Conservation (phyloP, 2,113 vertebrate species). For the Hemiscyllium ocellatum region DNA sequence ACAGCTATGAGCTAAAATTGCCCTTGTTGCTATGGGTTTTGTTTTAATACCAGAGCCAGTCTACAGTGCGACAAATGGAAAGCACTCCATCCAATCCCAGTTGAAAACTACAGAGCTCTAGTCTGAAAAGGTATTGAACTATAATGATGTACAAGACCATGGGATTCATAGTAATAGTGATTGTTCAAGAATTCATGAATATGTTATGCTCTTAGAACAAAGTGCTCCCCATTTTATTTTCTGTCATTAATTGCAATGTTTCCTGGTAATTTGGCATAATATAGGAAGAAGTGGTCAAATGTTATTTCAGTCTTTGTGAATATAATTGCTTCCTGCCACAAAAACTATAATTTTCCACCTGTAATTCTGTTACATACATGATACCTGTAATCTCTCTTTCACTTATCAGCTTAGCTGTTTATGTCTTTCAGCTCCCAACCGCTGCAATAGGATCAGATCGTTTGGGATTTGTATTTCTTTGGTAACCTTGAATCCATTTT, state of each 20-base stretch:
- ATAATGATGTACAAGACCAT: background rate
- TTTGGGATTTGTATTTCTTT: background rate
- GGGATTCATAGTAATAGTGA: background rate
- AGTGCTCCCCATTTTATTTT: background rate
- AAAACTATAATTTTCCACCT: background rate
- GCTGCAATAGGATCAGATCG: background rate
- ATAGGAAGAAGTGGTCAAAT: background rate
- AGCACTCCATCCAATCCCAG: background rate
- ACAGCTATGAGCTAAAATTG: background rate
- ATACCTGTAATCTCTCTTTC: background rate
- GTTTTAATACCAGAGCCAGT: background rate
- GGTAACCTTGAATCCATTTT: background rate
- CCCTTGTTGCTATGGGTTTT: background rate
- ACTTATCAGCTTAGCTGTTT: background rate
- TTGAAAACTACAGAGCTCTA: background rate
- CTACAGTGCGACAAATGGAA: background rate
- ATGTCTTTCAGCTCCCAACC: background rate
- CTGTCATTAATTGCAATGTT: background rate
- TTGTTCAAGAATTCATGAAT: background rate
- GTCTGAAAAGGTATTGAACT: background rate
- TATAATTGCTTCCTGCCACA: background rate
- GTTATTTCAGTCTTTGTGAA: background rate
- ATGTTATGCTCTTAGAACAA: background rate
- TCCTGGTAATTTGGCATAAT: background rate
- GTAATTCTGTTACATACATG: background rate